These are phyloP conservation scores for Tragulus kanchil DNA, from an alignment of 2,113 vertebrate species.

Conservation along the genomic window DNA sequence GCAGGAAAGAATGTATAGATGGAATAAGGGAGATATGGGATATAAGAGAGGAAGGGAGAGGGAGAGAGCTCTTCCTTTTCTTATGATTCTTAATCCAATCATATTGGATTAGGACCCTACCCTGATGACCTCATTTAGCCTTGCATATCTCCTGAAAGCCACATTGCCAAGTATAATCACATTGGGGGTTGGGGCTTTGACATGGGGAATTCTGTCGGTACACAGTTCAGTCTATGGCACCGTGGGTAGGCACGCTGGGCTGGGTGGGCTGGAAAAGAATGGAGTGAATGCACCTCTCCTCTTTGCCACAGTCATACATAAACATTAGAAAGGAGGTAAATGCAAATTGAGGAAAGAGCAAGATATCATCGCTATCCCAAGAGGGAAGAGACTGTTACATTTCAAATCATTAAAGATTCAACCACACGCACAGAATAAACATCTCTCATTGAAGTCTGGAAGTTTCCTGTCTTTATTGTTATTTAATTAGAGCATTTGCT, in stretches of 20 bases:
- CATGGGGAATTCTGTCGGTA: neutral
- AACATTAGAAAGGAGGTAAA: constrained; percentile 71
- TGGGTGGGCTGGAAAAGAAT: neutral
- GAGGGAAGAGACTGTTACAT: constrained; percentile 61
- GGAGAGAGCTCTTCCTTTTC: neutral
- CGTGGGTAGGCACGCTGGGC: neutral
- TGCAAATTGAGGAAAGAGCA: constrained; percentile 62
- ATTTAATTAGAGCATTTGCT: constrained; percentile 78
- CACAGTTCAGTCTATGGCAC: neutral
- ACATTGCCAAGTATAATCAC: neutral
- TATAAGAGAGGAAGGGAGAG: neutral
- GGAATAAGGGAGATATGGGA: neutral
- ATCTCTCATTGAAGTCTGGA: constrained; percentile 69
- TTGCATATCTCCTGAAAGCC: neutral
- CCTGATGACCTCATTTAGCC: neutral
- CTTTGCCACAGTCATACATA: constrained; percentile 58
- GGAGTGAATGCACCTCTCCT: neutral
- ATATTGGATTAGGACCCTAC: neutral
- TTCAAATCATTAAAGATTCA: constrained; percentile 78
- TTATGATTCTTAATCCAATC: neutral
- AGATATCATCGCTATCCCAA: constrained; percentile 60
- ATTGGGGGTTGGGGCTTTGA: neutral
- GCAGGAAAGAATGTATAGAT: neutral
- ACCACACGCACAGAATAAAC: constrained; percentile 64
- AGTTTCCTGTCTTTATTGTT: constrained; percentile 77